phyloP scores from a whole-genome alignment of 2,888 invertebrate species.

The Saturnia pavonia region DNA sequence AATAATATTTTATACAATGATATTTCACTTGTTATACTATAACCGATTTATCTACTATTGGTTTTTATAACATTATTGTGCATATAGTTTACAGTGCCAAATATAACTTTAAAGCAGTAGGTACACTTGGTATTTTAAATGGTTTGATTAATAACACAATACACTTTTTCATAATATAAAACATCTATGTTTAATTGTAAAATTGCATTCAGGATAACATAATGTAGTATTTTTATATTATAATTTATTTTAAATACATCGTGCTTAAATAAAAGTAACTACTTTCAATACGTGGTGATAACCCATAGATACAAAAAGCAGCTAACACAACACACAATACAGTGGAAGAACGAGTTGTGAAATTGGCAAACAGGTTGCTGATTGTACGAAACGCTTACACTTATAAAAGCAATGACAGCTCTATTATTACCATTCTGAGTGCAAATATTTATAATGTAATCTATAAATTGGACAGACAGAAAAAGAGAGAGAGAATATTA shows the following conservation, averaged over 20 bases:
- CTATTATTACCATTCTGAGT: slow-evolving; percentile 81
- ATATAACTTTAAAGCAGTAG: slow-evolving; percentile 22
- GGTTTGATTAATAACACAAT: slow-evolving; percentile 18
- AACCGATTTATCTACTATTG: slow-evolving; percentile 8
- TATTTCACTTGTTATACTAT: slow-evolving; percentile 5
- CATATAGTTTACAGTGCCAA: slow-evolving; percentile 74
- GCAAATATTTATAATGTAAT: slow-evolving; percentile 66
- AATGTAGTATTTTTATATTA: slow-evolving; percentile 6
- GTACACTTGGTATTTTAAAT: slow-evolving; percentile 7
- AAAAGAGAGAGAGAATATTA: slow-evolving; percentile 40
- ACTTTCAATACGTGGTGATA: slow-evolving; percentile 76
- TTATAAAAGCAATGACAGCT: slow-evolving; percentile 81
- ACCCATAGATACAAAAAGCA: slow-evolving; percentile 81
- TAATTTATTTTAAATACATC: slow-evolving; percentile 36
- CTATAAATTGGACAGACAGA: slow-evolving; percentile 72
- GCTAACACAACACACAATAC: slow-evolving; percentile 81
- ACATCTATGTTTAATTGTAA: slow-evolving; percentile 14
- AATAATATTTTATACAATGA: slow-evolving; percentile 3
- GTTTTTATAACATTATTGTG: slow-evolving; percentile 48
- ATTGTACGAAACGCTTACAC: slow-evolving; percentile 79
- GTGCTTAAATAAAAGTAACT: slow-evolving; percentile 72
- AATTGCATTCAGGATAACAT: slow-evolving; percentile 32
- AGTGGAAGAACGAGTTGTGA: slow-evolving; percentile 81
- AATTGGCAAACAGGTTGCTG: slow-evolving; percentile 78
- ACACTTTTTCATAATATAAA: slow-evolving; percentile 17